Percentiles rank a stretch among this genome's conserved stretches.
phyloP scores from a whole-genome alignment of 2,797 vertebrate genomes.

The Falco cherrug region DNA sequence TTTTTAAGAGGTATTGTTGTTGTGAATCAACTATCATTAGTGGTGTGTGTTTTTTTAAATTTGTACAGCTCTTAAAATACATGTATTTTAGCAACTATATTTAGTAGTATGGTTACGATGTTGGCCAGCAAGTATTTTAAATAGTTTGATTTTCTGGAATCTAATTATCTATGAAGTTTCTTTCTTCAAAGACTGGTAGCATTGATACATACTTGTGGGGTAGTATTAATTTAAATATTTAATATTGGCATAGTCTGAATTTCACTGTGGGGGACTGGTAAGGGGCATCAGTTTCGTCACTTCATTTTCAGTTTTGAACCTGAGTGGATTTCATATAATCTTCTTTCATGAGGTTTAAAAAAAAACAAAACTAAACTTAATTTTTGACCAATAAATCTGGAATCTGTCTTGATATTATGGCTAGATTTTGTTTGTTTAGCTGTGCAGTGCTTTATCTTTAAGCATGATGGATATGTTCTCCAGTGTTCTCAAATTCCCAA shows the following conservation, averaged over 20 bases:
- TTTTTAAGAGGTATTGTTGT: neutral
- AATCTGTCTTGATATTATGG: conserved; percentile 64
- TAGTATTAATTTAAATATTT: neutral
- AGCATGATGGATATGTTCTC: neutral
- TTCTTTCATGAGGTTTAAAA: conserved; percentile 74
- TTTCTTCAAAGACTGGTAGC: neutral
- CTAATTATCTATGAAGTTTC: neutral
- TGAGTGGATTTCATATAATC: conserved; percentile 83
- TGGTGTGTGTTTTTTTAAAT: neutral
- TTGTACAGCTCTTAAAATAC: neutral
- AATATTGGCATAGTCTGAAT: neutral
- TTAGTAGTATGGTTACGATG: neutral
- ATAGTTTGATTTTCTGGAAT: neutral
- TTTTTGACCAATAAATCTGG: conserved; percentile 66
- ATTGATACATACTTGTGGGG: neutral
- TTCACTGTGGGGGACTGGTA: neutral
- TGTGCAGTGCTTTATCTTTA: conserved; percentile 61
- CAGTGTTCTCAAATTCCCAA: neutral
- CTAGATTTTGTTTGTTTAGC: conserved; percentile 67
- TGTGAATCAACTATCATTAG: neutral
- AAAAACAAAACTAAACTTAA: conserved; percentile 75
- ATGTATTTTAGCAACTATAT: neutral
- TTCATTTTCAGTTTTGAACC: conserved; percentile 53
- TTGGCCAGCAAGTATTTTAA: neutral
- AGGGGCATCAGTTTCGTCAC: neutral